Evolutionary conservation across 1,140 invertebrate species (phyloP).

Genomic region (Meloidogyne floridensis): DNA sequence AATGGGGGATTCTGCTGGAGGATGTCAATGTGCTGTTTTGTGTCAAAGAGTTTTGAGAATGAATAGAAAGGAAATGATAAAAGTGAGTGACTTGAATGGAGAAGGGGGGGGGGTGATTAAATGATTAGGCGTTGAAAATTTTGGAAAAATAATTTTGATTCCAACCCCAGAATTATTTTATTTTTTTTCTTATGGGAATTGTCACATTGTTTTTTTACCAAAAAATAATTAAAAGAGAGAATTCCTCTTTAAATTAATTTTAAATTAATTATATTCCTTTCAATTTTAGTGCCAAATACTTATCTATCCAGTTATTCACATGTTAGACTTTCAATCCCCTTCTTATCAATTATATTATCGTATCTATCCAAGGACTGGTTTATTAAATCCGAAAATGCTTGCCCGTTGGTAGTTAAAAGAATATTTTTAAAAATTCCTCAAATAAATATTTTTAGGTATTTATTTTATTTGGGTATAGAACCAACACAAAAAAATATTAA

Average conservation of each 20-base stretch:
- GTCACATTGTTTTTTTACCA: too few species aligned
- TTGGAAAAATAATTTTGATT: too few species aligned
- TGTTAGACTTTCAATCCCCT: conserved; percentile 49
- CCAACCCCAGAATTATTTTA: too few species aligned
- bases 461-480: conserved; percentile 55
- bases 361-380: conserved; percentile 44
- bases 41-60: conserved; percentile 41
- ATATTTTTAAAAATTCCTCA: neutral
- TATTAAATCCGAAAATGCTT: conserved; percentile 49
- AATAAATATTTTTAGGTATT: conserved; percentile 12
- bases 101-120: too few species aligned
- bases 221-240: too few species aligned
- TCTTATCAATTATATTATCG: conserved; percentile 54
- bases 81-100: neutral
- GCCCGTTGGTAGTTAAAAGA: conserved; percentile 41
- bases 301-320: conserved; percentile 54
- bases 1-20: conserved; percentile 54
- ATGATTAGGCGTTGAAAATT: too few species aligned
- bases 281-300: conserved; percentile 49
- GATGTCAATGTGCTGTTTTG: conserved; percentile 49
- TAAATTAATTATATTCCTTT: conserved; percentile 18
- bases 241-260: neutral
- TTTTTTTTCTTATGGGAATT: too few species aligned
- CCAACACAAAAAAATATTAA: conserved; percentile 45
- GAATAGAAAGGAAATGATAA: conserved; percentile 4